These are phyloP conservation scores for Cisticola juncidis DNA, from an alignment of 2,113 vertebrate genomes.

Conservation along the genomic window DNA sequence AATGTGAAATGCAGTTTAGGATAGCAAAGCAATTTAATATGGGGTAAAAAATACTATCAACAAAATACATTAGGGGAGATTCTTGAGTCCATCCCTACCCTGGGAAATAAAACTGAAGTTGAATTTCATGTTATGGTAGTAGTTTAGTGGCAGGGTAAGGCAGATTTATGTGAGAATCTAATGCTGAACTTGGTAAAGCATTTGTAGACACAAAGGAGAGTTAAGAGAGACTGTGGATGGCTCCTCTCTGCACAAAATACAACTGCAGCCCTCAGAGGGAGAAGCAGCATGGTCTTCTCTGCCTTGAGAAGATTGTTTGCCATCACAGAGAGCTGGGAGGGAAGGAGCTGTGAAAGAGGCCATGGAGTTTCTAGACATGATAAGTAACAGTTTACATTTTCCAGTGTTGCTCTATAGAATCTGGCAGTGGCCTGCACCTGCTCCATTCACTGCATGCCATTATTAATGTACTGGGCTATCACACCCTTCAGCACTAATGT, in stretches of 20 bases:
- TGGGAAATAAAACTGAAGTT: slow-evolving; percentile 29
- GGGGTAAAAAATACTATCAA: slow-evolving; percentile 13
- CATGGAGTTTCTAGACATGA: background rate
- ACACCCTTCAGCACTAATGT: background rate
- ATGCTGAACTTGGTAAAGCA: background rate
- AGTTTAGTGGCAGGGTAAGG: background rate
- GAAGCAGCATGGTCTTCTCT: background rate
- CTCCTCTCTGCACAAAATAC: background rate
- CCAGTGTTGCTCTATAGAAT: background rate
- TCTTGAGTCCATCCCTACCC: background rate
- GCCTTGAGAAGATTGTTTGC: background rate
- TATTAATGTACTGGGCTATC: background rate
- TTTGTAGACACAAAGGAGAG: background rate
- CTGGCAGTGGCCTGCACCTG: background rate
- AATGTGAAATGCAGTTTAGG: background rate
- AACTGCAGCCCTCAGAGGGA: background rate
- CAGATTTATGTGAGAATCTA: background rate
- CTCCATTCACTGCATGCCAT: background rate
- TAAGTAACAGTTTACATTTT: background rate
- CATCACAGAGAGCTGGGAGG: background rate
- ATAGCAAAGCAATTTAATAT: slow-evolving; percentile 1
- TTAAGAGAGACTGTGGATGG: background rate
- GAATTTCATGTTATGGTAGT: background rate
- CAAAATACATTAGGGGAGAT: background rate
- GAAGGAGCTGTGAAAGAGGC: background rate